Evolutionary conservation across 92 coral and sea anemone species (phyloP).

Genomic region (Meandrina meandrites): DNA sequence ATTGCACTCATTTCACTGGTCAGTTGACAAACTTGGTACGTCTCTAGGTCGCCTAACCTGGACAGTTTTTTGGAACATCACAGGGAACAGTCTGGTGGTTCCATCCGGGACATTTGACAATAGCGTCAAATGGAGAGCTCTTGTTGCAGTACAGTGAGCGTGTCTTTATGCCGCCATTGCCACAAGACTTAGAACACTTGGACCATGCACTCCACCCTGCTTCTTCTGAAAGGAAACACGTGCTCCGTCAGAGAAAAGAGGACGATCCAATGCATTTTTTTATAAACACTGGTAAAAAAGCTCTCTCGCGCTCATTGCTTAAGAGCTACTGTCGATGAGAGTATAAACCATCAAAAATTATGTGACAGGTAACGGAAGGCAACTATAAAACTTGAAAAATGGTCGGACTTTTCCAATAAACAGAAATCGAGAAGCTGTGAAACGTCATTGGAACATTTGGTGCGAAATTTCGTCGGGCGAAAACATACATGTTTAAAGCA

Average conservation of each 20-base stretch:
- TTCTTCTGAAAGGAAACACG: neutral
- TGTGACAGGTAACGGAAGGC: no score
- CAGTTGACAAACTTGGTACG: neutral
- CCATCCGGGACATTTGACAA: conserved; percentile 43
- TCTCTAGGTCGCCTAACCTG: conserved; percentile 20
- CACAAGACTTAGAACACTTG: conserved; percentile 67
- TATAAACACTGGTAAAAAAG: no score
- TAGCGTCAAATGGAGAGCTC: conserved; percentile 18
- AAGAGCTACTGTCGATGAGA: no score
- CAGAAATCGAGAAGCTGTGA: no score
- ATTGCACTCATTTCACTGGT: neutral
- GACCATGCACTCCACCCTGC: conserved; percentile 75
- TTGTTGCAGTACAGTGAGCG: conserved; percentile 61
- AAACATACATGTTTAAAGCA: no score
- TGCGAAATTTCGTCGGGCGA: no score
- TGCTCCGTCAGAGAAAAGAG: neutral
- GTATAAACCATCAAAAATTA: no score
- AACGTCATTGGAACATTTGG: no score
- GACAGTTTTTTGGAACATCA: conserved; percentile 32
- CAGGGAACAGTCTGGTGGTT: conserved; percentile 42
- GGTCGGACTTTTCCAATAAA: no score
- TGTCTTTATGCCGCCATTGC: conserved; percentile 46
- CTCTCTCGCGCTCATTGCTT: no score
- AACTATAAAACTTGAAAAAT: no score
- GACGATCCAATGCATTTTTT: no score